These are phyloP conservation scores for Girardinus metallicus DNA, from an alignment of 2,797 vertebrate genomes.

Conservation along the genomic window DNA sequence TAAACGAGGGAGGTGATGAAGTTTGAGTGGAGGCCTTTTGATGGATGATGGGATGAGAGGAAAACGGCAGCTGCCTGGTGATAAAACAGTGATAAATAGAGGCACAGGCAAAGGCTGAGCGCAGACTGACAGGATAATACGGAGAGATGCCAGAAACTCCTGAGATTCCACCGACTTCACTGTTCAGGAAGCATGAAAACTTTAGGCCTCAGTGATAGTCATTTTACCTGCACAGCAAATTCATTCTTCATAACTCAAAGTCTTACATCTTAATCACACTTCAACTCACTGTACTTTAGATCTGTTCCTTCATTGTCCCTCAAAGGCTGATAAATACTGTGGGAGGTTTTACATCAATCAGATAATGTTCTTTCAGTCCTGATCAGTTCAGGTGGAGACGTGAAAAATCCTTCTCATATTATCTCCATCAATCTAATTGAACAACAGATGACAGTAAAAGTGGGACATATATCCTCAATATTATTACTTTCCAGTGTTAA, in stretches of 20 bases:
- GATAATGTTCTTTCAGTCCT: not conserved
- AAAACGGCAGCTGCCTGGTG: constrained; percentile 55
- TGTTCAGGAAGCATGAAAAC: not conserved
- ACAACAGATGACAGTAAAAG: not conserved
- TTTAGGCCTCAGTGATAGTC: not conserved
- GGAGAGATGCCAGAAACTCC: not conserved
- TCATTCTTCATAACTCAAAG: not conserved
- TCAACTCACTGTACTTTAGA: not conserved
- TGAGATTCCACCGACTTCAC: not conserved
- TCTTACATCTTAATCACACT: not conserved
- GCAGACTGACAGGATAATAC: constrained; percentile 13
- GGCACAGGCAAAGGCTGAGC: constrained; percentile 33
- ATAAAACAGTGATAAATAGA: constrained; percentile 57
- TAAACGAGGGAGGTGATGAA: constrained; percentile 42
- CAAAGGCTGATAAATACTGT: not conserved
- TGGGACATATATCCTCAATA: not conserved
- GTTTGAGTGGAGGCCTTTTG: constrained; percentile 30
- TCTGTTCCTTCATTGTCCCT: not conserved
- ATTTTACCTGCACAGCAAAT: not conserved
- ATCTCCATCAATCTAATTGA: not conserved
- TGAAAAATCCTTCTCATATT: not conserved
- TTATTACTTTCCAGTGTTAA: not conserved
- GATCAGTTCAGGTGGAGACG: not conserved
- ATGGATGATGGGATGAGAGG: constrained; percentile 49
- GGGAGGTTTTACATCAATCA: not conserved